phyloP scores from a whole-genome alignment of 2,888 invertebrate species.

The Coenonympha arcania region DNA sequence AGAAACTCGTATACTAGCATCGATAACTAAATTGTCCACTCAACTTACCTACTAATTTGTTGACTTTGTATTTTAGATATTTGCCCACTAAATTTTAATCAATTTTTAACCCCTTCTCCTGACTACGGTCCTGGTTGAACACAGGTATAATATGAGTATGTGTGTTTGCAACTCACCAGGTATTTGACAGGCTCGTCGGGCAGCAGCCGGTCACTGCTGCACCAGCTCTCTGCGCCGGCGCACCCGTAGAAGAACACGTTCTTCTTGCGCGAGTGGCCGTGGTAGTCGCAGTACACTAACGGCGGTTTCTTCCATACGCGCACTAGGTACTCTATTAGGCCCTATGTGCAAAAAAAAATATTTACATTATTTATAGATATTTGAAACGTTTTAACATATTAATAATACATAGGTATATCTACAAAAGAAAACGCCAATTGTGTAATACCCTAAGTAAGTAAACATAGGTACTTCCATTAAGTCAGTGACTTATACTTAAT shows the following conservation, averaged over 20 bases:
- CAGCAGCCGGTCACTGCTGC: conserved; percentile 72
- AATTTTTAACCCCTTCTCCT: not conserved
- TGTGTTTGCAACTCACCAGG: conserved; percentile 66
- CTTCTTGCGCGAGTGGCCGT: conserved; percentile 88
- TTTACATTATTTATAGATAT: not conserved
- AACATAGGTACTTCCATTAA: too few relatives aligned
- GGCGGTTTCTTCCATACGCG: conserved; percentile 76
- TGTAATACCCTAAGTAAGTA: too few relatives aligned
- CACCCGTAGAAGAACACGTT: conserved; percentile 91
- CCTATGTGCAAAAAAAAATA: conserved; percentile 43
- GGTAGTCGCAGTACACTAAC: conserved; percentile 82
- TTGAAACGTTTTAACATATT: not conserved
- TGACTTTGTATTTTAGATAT: too few relatives aligned
- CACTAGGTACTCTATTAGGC: conserved; percentile 76
- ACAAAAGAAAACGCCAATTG: too few relatives aligned
- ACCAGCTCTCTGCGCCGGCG: conserved; percentile 80
- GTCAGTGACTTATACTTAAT: too few relatives aligned
- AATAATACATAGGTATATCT: too few relatives aligned
- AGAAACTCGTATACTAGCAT: too few relatives aligned
- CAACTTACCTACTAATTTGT: too few relatives aligned
- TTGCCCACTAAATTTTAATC: too few relatives aligned
- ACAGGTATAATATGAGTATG: too few relatives aligned
- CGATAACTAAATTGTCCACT: too few relatives aligned
- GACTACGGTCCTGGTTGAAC: not conserved
- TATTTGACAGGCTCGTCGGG: conserved; percentile 76